Evolutionary conservation across 2,888 invertebrate species (phyloP).

Genomic region (Axea sp.): DNA sequence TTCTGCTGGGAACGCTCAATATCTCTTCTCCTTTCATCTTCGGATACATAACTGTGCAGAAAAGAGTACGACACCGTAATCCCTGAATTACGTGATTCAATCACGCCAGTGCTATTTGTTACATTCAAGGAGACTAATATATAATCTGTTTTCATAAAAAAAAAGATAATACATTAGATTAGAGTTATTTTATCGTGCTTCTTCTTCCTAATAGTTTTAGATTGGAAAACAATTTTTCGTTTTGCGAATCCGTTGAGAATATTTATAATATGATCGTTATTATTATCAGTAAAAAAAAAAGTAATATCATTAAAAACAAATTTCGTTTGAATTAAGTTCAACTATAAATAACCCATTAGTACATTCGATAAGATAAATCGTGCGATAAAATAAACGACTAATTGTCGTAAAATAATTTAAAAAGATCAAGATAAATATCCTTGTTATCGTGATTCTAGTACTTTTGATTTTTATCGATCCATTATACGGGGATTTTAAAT

Average conservation of each 20-base stretch:
- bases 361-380: no score
- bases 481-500: no score
- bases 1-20: conserved; percentile 34
- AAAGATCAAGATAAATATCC: no score
- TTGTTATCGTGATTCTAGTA: no score
- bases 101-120: conserved; percentile 51
- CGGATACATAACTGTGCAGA: conserved; percentile 27
- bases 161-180: conserved; percentile 39
- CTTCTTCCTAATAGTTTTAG: conserved; percentile 18
- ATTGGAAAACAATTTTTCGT: conserved; percentile 17
- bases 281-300: no score
- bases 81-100: conserved; percentile 58
- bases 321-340: no score
- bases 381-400: no score
- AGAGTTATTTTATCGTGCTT: conserved; percentile 21
- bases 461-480: no score
- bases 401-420: no score
- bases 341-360: no score
- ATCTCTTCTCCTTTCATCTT: conserved; percentile 43
- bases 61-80: conserved; percentile 47
- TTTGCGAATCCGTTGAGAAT: neutral
- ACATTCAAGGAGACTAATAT: conserved; percentile 27
- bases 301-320: no score
- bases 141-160: conserved; percentile 34
- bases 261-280: no score